Percentiles rank a stretch among this genome's conserved stretches.
Evolutionary conservation across 2,888 invertebrate genomes (phyloP).

Genomic region (Sphinx pinastri): DNA sequence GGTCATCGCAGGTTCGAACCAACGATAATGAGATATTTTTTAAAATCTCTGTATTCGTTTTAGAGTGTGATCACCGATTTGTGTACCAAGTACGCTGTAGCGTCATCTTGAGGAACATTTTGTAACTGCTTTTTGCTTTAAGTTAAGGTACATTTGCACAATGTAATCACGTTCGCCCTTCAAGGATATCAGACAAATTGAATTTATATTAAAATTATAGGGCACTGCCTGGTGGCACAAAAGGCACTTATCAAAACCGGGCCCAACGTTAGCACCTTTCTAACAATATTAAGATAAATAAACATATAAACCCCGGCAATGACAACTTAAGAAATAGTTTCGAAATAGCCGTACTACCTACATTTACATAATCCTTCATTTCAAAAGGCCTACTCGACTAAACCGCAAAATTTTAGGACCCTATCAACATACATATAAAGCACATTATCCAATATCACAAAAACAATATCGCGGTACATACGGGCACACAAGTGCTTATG

Average conservation of each 20-base stretch:
- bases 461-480: slow-evolving; percentile 41
- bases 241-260: slow-evolving; percentile 4
- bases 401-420: slow-evolving; percentile 18
- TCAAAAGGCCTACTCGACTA: slow-evolving; percentile 20
- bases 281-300: slow-evolving; percentile 17
- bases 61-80: too few species aligned
- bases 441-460: slow-evolving; percentile 17
- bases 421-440: slow-evolving; percentile 22
- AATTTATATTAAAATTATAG: slow-evolving; percentile 16
- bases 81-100: too few species aligned
- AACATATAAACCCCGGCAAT: slow-evolving; percentile 18
- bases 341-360: slow-evolving; percentile 13
- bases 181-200: slow-evolving; percentile 14
- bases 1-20: too few species aligned
- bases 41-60: too few species aligned
- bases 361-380: slow-evolving; percentile 23
- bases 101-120: too few species aligned
- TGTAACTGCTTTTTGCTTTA: too few species aligned
- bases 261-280: slow-evolving; percentile 8
- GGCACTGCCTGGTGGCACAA: slow-evolving; percentile 7
- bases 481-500: slow-evolving; percentile 60
- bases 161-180: neutral
- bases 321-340: slow-evolving; percentile 19
- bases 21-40: too few species aligned
- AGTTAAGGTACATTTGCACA: neutral